phyloP scores from a whole-genome alignment of 2,113 vertebrate species.

The Andinoacara biseriatus region DNA sequence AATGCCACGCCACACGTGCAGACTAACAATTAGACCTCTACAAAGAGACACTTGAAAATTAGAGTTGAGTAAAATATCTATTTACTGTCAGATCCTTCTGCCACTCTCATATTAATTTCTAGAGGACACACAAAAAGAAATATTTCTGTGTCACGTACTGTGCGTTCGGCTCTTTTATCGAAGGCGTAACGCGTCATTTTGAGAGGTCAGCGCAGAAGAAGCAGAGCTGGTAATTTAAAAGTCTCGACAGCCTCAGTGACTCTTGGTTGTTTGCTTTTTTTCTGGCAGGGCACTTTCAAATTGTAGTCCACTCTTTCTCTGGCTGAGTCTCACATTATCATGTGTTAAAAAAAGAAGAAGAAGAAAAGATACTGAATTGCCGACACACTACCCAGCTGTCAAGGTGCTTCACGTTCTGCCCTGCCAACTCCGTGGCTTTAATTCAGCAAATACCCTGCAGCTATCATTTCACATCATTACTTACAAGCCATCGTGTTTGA shows the following conservation, averaged over 20 bases:
- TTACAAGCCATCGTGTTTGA: conserved; percentile 50
- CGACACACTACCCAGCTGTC: conserved; percentile 46
- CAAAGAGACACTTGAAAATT: conserved; percentile 8
- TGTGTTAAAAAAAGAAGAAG: neutral
- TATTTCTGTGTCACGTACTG: neutral
- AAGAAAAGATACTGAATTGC: neutral
- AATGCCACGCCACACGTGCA: neutral
- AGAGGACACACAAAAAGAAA: conserved; percentile 4
- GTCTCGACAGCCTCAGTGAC: conserved; percentile 3
- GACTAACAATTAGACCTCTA: conserved; percentile 22
- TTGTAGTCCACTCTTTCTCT: conserved; percentile 7
- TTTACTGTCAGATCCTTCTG: neutral
- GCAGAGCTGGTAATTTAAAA: neutral
- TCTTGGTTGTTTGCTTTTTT: conserved; percentile 14
- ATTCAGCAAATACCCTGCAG: conserved; percentile 51
- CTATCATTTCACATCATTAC: conserved; percentile 55
- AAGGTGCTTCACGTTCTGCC: conserved; percentile 42
- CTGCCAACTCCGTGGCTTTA: conserved; percentile 37
- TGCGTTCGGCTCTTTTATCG: conserved; percentile 12
- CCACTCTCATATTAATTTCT: conserved; percentile 9
- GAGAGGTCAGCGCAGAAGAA: conserved; percentile 9
- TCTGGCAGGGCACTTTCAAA: conserved; percentile 4
- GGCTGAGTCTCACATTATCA: conserved; percentile 27
- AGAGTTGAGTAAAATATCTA: conserved; percentile 5
- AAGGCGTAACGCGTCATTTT: conserved; percentile 15